These are phyloP conservation scores for Standfussiana lucernea DNA, from an alignment of 2,888 invertebrate genomes.

Conservation along the genomic window DNA sequence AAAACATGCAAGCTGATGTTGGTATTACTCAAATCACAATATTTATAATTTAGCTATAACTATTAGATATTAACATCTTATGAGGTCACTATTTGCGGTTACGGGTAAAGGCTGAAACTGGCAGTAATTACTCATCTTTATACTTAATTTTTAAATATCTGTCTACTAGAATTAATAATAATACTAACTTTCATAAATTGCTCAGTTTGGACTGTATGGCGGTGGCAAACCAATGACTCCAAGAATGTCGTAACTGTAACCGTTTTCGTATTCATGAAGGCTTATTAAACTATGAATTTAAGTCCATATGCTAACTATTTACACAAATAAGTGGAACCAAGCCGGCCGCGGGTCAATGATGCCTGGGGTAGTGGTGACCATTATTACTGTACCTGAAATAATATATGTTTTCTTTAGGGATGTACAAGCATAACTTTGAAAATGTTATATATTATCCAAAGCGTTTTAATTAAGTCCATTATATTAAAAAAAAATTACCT, in stretches of 20 bases:
- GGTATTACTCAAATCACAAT: conserved; percentile 61
- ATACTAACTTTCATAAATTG: conserved; percentile 64
- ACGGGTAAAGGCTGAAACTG: conserved; percentile 75
- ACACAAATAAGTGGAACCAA: conserved; percentile 74
- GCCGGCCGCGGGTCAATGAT: conserved; percentile 85
- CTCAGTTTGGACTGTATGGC: conserved; percentile 65
- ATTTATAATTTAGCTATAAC: conserved; percentile 66
- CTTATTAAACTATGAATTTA: conserved; percentile 73
- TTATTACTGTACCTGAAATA: conserved; percentile 83
- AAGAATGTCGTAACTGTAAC: conserved; percentile 55
- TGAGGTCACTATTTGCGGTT: conserved; percentile 68
- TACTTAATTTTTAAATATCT: conserved; percentile 59
- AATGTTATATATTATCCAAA: neutral
- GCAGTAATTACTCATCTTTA: conserved; percentile 72
- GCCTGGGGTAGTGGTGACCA: conserved; percentile 85
- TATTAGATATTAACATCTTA: conserved; percentile 64
- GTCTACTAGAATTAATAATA: conserved; percentile 63
- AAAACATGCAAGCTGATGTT: conserved; percentile 54
- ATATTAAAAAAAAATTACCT: conserved; percentile 65
- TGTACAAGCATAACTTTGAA: neutral
- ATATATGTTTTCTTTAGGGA: conserved; percentile 2
- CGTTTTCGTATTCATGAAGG: conserved; percentile 68
- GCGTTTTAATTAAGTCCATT: neutral
- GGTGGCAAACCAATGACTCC: conserved; percentile 59
- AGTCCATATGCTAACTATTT: conserved; percentile 82